A percentile compares a stretch with the other conserved stretches of the same genome.
phyloP scores from a whole-genome alignment of 2,113 vertebrate species.

The Archocentrus centrarchus region DNA sequence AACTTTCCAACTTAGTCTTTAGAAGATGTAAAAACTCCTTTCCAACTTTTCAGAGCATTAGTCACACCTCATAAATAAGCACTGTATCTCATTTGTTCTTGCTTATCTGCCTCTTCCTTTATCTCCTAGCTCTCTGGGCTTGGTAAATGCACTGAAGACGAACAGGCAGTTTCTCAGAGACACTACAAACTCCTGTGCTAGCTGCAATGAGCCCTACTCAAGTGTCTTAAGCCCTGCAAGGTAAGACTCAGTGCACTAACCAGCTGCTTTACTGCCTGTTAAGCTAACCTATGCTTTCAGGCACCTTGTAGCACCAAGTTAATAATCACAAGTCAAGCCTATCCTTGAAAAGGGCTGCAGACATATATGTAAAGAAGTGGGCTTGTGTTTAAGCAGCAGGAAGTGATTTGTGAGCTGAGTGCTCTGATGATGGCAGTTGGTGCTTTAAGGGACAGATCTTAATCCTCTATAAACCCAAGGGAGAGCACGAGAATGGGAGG shows the following conservation, averaged over 20 bases:
- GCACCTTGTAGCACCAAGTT: conserved; percentile 44
- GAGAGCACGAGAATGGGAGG: conserved; percentile 7
- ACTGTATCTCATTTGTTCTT: conserved; percentile 7
- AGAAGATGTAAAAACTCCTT: conserved; percentile 5
- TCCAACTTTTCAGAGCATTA: neutral
- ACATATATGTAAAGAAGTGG: conserved; percentile 29
- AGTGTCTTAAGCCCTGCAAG: conserved; percentile 9
- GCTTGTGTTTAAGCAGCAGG: conserved; percentile 49
- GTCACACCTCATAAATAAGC: conserved; percentile 18
- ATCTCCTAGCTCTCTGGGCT: neutral
- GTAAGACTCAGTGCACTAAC: conserved; percentile 20
- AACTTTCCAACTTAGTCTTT: conserved; percentile 3
- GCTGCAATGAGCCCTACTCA: neutral
- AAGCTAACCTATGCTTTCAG: conserved; percentile 16
- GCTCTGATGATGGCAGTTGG: conserved; percentile 37
- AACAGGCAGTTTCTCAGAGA: neutral
- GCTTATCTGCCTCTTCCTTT: conserved; percentile 4
- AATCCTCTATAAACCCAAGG: conserved; percentile 45
- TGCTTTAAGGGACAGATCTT: conserved; percentile 58
- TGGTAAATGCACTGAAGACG: neutral
- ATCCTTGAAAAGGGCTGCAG: conserved; percentile 29
- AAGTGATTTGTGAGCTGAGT: conserved; percentile 56
- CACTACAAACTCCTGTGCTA: neutral
- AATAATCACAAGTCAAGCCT: conserved; percentile 48
- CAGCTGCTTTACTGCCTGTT: conserved; percentile 55